Evolutionary conservation across 2,888 invertebrate genomes (phyloP).

Genomic region (Pantelozetes paolii): DNA sequence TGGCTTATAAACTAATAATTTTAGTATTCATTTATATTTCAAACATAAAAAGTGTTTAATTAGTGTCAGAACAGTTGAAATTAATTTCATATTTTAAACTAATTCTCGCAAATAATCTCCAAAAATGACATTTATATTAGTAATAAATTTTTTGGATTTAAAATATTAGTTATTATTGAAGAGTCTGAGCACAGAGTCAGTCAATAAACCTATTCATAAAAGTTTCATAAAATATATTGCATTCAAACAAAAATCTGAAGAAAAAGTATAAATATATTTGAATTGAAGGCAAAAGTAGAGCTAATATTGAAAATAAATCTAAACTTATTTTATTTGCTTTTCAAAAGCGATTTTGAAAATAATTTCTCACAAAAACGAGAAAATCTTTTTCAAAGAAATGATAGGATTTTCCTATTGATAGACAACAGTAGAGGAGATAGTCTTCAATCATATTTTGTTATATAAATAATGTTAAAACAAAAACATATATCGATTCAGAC

Average conservation of each 20-base stretch:
- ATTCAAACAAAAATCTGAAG: not conserved
- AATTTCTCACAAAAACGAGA: not conserved
- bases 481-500: not conserved
- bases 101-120: too few relatives aligned
- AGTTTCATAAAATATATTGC: not conserved
- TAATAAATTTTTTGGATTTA: too few relatives aligned
- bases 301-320: constrained; percentile 4
- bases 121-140: too few relatives aligned
- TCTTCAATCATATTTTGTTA: not conserved
- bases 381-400: not conserved
- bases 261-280: not conserved
- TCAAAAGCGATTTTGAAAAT: constrained; percentile 7
- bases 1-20: too few relatives aligned
- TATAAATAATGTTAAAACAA: not conserved
- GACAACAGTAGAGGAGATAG: too few relatives aligned
- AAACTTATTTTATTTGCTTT: constrained; percentile 25
- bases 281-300: not conserved
- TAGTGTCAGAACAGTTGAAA: too few relatives aligned
- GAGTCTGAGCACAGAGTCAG: too few relatives aligned
- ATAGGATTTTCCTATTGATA: too few relatives aligned
- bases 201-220: not conserved
- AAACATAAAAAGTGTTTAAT: too few relatives aligned
- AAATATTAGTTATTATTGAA: too few relatives aligned
- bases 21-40: too few relatives aligned
- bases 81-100: too few relatives aligned